Evolutionary conservation across 2,888 invertebrate genomes (phyloP).

Genomic region (Chymomyza fuscimana): DNA sequence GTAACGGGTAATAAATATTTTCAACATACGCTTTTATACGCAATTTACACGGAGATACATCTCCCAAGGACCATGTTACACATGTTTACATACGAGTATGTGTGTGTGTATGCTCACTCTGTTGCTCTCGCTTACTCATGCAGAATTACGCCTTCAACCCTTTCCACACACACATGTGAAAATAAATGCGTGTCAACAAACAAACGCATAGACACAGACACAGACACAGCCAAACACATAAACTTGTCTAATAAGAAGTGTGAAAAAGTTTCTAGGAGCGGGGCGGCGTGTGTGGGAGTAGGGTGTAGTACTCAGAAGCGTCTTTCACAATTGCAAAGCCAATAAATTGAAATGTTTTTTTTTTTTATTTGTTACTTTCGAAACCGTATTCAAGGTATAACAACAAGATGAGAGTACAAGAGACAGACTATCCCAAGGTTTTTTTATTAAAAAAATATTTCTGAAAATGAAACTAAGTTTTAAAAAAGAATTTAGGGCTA

Average conservation of each 20-base stretch:
- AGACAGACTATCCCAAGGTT: too few relatives aligned
- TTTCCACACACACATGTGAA: slow-evolving; percentile 21
- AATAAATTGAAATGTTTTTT: too few relatives aligned
- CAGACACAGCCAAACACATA: slow-evolving; percentile 42
- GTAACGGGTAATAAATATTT: slow-evolving; percentile 78
- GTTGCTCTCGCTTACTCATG: neutral
- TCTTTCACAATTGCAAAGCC: too few relatives aligned
- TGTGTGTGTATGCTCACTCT: neutral
- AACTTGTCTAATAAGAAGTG: slow-evolving; percentile 68
- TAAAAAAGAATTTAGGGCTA: too few relatives aligned
- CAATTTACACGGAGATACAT: slow-evolving; percentile 74
- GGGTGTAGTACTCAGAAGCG: too few relatives aligned
- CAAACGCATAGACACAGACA: slow-evolving; percentile 15
- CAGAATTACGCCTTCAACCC: slow-evolving; percentile 44
- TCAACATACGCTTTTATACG: slow-evolving; percentile 75
- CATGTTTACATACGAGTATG: neutral
- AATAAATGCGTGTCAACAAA: slow-evolving; percentile 21
- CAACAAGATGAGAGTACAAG: too few relatives aligned
- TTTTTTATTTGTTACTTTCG: too few relatives aligned
- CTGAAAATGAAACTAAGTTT: too few relatives aligned
- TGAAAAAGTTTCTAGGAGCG: neutral
- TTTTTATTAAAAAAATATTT: too few relatives aligned
- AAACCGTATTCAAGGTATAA: too few relatives aligned
- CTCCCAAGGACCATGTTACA: slow-evolving; percentile 29
- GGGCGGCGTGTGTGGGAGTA: neutral